Evolutionary conservation across 2,888 invertebrate genomes (phyloP).

Genomic region (Nemapogon koenigi): DNA sequence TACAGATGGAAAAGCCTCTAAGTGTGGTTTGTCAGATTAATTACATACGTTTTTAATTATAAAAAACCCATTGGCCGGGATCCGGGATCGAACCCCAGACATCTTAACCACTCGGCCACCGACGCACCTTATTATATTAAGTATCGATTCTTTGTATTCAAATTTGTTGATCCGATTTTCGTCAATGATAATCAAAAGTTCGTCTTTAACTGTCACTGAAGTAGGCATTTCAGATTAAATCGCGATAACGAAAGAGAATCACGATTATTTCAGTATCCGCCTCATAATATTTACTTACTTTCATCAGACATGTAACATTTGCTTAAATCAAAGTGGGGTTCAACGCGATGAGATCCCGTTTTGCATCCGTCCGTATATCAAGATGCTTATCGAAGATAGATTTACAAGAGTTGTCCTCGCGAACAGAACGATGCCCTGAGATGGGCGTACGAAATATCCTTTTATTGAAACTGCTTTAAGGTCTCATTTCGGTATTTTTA

Average conservation of each 20-base stretch:
- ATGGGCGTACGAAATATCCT: slow-evolving; percentile 36
- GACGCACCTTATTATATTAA: no score
- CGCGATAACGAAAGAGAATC: slow-evolving; percentile 30
- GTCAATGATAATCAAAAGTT: slow-evolving; percentile 22
- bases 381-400: slow-evolving; percentile 60
- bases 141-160: slow-evolving; percentile 19
- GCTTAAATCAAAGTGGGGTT: slow-evolving; percentile 46
- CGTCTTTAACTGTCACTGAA: slow-evolving; percentile 21
- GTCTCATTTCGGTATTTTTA: slow-evolving; percentile 18
- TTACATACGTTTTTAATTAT: no score
- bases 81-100: no score
- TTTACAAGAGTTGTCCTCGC: slow-evolving; percentile 58
- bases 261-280: slow-evolving; percentile 19
- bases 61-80: no score
- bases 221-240: slow-evolving; percentile 44
- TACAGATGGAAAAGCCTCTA: no score
- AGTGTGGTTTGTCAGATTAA: no score
- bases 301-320: slow-evolving; percentile 32
- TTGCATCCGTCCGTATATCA: slow-evolving; percentile 64
- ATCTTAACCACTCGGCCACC: no score
- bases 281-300: slow-evolving; percentile 26
- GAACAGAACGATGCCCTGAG: slow-evolving; percentile 26
- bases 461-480: slow-evolving; percentile 34
- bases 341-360: slow-evolving; percentile 42
- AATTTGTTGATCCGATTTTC: slow-evolving; percentile 16